These are phyloP conservation scores for Chaetops frenatus DNA, from an alignment of 2,113 vertebrate genomes.

Conservation along the genomic window DNA sequence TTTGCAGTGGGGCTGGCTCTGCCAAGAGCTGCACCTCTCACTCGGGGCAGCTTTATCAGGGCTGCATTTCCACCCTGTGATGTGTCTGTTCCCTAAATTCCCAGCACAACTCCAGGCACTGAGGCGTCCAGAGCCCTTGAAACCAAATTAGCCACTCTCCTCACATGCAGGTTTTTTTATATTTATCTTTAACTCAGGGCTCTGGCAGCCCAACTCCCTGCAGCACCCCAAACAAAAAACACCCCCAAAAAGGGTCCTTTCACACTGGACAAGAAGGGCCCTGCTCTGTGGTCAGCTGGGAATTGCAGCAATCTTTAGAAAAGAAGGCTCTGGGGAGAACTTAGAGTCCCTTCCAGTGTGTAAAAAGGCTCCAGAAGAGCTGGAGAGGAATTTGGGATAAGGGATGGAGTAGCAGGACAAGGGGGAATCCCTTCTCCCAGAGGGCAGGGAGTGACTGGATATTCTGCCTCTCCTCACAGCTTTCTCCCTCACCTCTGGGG, in stretches of 20 bases:
- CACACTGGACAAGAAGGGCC: background rate
- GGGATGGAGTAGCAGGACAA: background rate
- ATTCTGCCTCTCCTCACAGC: background rate
- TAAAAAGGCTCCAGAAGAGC: background rate
- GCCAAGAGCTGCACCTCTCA: background rate
- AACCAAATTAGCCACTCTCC: background rate
- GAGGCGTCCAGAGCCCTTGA: background rate
- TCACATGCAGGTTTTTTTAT: background rate
- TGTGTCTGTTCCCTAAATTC: background rate
- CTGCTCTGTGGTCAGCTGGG: background rate
- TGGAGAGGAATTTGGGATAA: background rate
- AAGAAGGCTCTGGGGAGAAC: accelerated
- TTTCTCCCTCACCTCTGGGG: background rate
- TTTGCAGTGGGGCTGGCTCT: background rate
- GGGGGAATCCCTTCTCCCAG: background rate
- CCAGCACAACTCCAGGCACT: background rate
- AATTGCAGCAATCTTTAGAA: background rate
- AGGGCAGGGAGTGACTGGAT: background rate
- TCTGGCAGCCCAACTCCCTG: background rate
- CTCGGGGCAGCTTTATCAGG: background rate
- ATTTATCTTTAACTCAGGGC: background rate
- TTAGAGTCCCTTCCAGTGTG: accelerated
- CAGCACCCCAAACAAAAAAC: background rate
- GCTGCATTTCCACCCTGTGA: background rate
- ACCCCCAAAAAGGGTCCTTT: background rate